Evolutionary conservation across 2,888 invertebrate species (phyloP).

Genomic region (Pherbina coryleti): DNA sequence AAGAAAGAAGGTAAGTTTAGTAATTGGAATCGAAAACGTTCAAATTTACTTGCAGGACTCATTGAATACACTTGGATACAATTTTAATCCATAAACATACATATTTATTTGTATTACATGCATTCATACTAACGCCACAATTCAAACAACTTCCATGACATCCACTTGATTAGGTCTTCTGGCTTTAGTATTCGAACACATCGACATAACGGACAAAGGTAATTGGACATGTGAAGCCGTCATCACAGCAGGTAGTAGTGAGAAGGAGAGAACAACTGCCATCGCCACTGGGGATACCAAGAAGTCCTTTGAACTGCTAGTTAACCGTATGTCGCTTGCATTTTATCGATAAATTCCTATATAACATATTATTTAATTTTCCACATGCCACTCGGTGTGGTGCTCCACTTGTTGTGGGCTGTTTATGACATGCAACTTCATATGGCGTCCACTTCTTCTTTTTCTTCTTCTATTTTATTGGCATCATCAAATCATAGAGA

Average conservation of each 20-base stretch:
- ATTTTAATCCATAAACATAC: neutral
- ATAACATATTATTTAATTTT: slow-evolving; percentile 10
- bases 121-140: neutral
- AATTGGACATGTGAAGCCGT: slow-evolving; percentile 70
- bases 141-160: neutral
- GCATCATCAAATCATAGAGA: slow-evolving; percentile 65
- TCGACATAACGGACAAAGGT: slow-evolving; percentile 70
- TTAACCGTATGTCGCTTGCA: slow-evolving; percentile 66
- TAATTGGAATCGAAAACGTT: neutral
- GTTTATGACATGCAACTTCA: neutral
- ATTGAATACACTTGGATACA: neutral
- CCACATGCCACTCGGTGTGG: neutral
- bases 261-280: slow-evolving; percentile 53
- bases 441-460: neutral
- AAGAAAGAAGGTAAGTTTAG: slow-evolving; percentile 62
- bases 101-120: neutral
- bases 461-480: neutral
- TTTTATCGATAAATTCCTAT: neutral
- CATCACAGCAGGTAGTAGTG: slow-evolving; percentile 36
- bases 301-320: slow-evolving; percentile 68
- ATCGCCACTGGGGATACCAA: slow-evolving; percentile 56
- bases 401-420: neutral
- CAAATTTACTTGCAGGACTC: no score
- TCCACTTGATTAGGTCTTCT: slow-evolving; percentile 59
- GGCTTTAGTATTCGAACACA: slow-evolving; percentile 71